Evolutionary conservation across 2,113 vertebrate species (phyloP), one percentile per base, ranked within the genome.

Genomic region (Erpornis zantholeuca): DNA sequence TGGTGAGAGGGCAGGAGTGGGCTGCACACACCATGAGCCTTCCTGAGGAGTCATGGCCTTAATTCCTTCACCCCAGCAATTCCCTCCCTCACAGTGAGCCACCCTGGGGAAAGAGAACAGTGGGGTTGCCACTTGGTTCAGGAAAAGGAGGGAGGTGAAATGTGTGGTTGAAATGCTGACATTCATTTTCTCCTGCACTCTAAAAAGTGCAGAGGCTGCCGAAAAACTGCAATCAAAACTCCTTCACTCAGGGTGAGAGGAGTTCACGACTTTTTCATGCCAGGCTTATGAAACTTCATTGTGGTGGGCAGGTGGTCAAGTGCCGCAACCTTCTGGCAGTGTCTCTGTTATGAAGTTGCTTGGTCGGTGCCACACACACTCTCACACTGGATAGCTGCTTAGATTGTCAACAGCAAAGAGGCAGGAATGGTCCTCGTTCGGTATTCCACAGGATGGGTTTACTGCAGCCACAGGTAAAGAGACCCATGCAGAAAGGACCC

Each of bases 261-360:
- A 56, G 6, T 72, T 68, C 8, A 36, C 0, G 0, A 28, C 28
- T 47, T 53, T 35, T 52, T 64, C 17, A 15, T 12, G 5, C 49
- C 28, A 5, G 3, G 5, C 17, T 83, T 45, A n/a, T 0, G 11
- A 36, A 70, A 38, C 38, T 10, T 12, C 12, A 12, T 38, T 38
- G 38, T 38, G 38, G 38, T 12, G 38, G 38, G 38, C 38, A 12
- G 38, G 12, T 38, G 38, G 38, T 38, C 38, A 38, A 38, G 38
- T 38, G 38, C 38, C 38, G 12, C 38, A 38, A 12, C 38, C 9
- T 38, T 38, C 38, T 12, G 12, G 38, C 9, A 38, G 38, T 12
- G 12, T 38, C 38, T 38, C 38, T 38, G 38, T 38, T 38, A 38
- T 9, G 38, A 38, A 38, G 38, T 38, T 12, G 38, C 38, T 38